phyloP scores from a whole-genome alignment of 2,113 vertebrate genomes.

The Atherinomorus stipes region DNA sequence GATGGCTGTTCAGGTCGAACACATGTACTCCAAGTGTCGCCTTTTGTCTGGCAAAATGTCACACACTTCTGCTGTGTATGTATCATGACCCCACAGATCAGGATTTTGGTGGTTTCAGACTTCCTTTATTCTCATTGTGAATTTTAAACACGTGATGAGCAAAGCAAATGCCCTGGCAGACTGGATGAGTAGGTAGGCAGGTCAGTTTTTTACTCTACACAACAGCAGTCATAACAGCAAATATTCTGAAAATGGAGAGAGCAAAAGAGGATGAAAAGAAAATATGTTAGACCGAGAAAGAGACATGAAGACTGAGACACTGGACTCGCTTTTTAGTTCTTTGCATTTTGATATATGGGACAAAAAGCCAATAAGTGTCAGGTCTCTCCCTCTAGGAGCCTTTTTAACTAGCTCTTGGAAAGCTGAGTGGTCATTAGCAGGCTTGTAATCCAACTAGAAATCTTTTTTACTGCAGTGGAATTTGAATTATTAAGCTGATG shows the following conservation, averaged over 20 bases:
- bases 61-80: slow-evolving; percentile 8
- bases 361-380: slow-evolving; percentile 61
- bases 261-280: slow-evolving; percentile 17
- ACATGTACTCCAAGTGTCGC: slow-evolving; percentile 19
- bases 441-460: slow-evolving; percentile 31
- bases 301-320: slow-evolving; percentile 6
- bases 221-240: slow-evolving; percentile 41
- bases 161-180: slow-evolving; percentile 38
- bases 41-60: slow-evolving; percentile 64
- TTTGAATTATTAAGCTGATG: slow-evolving; percentile 16
- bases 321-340: slow-evolving; percentile 21
- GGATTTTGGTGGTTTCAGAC: not conserved
- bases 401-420: slow-evolving; percentile 64
- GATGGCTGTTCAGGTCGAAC: slow-evolving; percentile 33
- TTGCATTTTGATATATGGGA: slow-evolving; percentile 40
- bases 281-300: slow-evolving; percentile 34
- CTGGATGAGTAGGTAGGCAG: slow-evolving; percentile 13
- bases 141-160: slow-evolving; percentile 2
- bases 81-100: slow-evolving; percentile 19
- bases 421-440: slow-evolving; percentile 46
- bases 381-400: slow-evolving; percentile 45
- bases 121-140: not conserved
- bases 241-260: slow-evolving; percentile 23
- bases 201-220: slow-evolving; percentile 39
- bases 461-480: slow-evolving; percentile 23